Evolutionary conservation across 2,113 vertebrate genomes (phyloP), one percentile per base, ranked within the genome.

Genomic region (Mesitornis unicolor): DNA sequence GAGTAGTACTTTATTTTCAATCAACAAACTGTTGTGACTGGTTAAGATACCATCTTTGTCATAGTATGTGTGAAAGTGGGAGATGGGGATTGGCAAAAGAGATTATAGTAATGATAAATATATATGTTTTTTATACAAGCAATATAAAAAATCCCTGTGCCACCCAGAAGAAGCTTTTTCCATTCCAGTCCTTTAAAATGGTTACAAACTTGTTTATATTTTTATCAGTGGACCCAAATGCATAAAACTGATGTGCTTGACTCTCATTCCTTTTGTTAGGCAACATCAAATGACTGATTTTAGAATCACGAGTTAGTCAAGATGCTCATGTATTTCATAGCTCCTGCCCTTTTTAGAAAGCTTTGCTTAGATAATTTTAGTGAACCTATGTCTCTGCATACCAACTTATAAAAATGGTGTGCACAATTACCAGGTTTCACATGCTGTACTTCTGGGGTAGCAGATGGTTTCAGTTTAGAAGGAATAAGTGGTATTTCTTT

Each of bases 371-470:
- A 36, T 65, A 64, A 36, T 87, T 91, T 83, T 61, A 53, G 61
- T 60, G 22, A 90, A 73, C 16, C 18, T 20, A 35, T 61, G 21
- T 85, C 50, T 77, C 54, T 69, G 28, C 73, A 90, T 86, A 80
- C 15, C 6, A 13, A 0, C 53, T 86, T 67, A 61, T 17, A 89
- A 90, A 94, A 96, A 90, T 19, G 33, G 69, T 54, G 43, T 89
- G 85, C 65, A 95, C 93, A 97, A 87, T 98, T 98, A 98, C 98
- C 98, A 95, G 96, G 54, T 91, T 97, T 97, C 94, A 96, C 94
- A 86, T 87, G 86, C 20, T 87, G 96, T 65, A 90, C 84, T 97
- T 95, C 97, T 95, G 95, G 86, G 61, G 59, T 91, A 82, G 93
- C 86, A 96, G 97, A 97, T 84, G 94, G 93, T 87, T 98, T 97